phyloP scores from a whole-genome alignment of 2,888 invertebrate species.

The Zaprionus lineosus region DNA sequence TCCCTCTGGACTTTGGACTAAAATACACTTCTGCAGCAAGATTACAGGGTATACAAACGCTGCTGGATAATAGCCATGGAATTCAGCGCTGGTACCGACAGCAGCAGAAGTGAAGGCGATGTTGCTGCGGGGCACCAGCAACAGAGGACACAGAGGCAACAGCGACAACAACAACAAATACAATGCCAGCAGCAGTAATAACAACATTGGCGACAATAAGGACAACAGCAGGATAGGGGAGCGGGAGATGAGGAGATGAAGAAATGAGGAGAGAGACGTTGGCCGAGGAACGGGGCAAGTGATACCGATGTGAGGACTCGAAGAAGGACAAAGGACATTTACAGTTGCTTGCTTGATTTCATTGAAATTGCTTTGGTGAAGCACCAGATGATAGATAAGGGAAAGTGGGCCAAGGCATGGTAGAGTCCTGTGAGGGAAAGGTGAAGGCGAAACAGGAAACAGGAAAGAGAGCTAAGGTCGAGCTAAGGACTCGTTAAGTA shows the following conservation, averaged over 20 bases:
- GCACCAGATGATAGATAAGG: constrained; percentile 42
- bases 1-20: too few relatives aligned
- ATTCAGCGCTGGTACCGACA: constrained; percentile 22
- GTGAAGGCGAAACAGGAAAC: not conserved
- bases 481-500: constrained; percentile 21
- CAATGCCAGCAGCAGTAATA: not conserved
- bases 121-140: constrained; percentile 32
- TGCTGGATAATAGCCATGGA: constrained; percentile 25
- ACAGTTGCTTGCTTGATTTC: constrained; percentile 49
- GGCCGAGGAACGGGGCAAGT: constrained; percentile 8
- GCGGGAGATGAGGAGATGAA: too few relatives aligned
- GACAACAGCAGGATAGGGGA: too few relatives aligned
- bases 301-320: constrained; percentile 11
- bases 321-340: constrained; percentile 49
- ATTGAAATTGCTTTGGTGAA: constrained; percentile 46
- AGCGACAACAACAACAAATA: constrained; percentile 5
- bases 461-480: not conserved
- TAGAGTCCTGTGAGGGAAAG: too few relatives aligned
- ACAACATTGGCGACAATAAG: constrained; percentile 44
- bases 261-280: too few relatives aligned
- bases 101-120: constrained; percentile 12
- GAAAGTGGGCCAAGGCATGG: not conserved
- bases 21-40: too few relatives aligned
- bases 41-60: constrained; percentile 23
- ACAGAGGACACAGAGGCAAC: too few relatives aligned